These are phyloP conservation scores for Sphaerophoria rueppellii DNA, from an alignment of 2,888 invertebrate species.

Conservation along the genomic window DNA sequence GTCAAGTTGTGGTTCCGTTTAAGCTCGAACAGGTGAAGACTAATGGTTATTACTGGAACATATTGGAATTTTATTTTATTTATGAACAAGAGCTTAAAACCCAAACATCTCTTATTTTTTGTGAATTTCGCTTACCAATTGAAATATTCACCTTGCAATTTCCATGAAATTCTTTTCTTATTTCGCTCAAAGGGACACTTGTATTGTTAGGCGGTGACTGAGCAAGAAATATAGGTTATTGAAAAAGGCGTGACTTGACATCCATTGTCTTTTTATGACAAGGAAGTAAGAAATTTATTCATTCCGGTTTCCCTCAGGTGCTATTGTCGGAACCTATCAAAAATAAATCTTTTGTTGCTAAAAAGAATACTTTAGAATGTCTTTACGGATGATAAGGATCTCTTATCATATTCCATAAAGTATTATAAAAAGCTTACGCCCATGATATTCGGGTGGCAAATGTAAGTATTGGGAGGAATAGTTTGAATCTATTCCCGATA, in stretches of 20 bases:
- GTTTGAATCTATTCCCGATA: too few species aligned
- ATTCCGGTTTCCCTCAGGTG: neutral
- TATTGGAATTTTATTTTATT: too few species aligned
- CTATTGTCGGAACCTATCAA: neutral
- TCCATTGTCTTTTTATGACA: neutral
- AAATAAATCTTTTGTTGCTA: neutral
- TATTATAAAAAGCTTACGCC: too few species aligned
- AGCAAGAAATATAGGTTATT: neutral
- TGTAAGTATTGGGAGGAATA: too few species aligned
- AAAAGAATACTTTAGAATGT: too few species aligned
- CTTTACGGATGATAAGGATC: too few species aligned
- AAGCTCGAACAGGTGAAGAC: too few species aligned
- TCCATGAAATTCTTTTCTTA: neutral
- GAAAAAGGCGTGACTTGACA: neutral
- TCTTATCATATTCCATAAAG: too few species aligned
- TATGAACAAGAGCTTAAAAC: too few species aligned
- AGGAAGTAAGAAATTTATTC: neutral
- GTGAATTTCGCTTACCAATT: neutral
- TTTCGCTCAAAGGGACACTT: neutral
- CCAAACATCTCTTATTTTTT: neutral
- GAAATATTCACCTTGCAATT: neutral
- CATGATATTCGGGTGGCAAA: too few species aligned
- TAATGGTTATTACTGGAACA: too few species aligned
- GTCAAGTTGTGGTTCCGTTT: too few species aligned
- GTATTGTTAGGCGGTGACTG: neutral